Evolutionary conservation across 2,888 invertebrate genomes (phyloP).

Genomic region (Dichetophora obliterata): DNA sequence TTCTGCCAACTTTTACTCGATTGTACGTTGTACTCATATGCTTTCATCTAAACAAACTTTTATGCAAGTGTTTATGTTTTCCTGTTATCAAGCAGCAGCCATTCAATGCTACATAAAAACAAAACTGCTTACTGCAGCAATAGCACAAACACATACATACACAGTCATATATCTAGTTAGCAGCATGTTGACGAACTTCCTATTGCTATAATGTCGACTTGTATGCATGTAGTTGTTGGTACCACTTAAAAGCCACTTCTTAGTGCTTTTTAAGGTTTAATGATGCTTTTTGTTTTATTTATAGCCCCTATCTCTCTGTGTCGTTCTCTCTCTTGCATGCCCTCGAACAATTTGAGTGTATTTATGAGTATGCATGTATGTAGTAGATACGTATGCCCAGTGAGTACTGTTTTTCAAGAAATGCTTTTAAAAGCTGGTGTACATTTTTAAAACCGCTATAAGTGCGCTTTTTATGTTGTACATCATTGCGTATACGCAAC

Average conservation of each 20-base stretch:
- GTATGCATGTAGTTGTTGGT: constrained; percentile 5
- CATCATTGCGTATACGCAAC: no score
- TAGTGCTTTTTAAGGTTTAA: constrained; percentile 34
- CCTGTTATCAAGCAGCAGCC: constrained; percentile 6
- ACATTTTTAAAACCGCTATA: no score
- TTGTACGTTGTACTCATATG: no score
- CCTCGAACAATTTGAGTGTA: not conserved
- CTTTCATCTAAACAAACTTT: not conserved
- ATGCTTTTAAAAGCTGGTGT: not conserved
- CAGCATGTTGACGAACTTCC: not conserved
- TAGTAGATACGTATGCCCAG: not conserved
- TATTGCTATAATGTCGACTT: not conserved
- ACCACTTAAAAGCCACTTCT: constrained; percentile 29
- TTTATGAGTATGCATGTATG: not conserved
- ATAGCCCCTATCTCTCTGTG: not conserved
- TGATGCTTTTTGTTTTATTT: constrained; percentile 32
- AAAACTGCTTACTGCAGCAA: not conserved
- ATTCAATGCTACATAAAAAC: not conserved
- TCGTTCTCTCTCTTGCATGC: not conserved
- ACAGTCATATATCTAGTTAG: not conserved
- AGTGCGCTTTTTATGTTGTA: no score
- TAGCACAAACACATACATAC: not conserved
- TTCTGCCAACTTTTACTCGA: no score
- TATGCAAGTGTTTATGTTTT: not conserved
- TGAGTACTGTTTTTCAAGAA: not conserved